Base-by-base conservation (phyloP, 2,113 vertebrate species). In the Varanus salvator region DNA sequence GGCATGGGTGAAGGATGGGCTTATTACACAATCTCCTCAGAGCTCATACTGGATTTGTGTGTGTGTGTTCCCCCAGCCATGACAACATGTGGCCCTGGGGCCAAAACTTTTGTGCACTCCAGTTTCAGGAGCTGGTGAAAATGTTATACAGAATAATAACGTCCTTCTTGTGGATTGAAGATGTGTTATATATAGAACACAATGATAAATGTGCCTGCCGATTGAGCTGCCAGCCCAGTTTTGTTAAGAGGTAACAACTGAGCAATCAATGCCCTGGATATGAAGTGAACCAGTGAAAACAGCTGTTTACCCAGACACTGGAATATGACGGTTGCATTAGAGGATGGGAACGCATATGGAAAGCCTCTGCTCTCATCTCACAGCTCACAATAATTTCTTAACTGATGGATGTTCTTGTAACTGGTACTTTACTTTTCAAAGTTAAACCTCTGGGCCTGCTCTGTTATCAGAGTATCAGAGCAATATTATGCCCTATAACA, bases 401-500 rank as follows among this genome's bases (percentile, higher is more conserved):
- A 87, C 68, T 1, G 74, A n/a, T 25, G 27, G n/a, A 68, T 50
- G 21, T 74, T 77, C n/a, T 48, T 80, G 69, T 2, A 64, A 44
- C 72, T 0, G 0, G 83, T 25, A 60, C 0, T 4, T n/a, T 88
- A 34, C 44, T 90, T 69, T 92, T 93, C 82, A 90, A 85, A 94
- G 69, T 54, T 57, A 60, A 4, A 15, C 83, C 90, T 93, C 48
- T 76, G 90, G 82, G 31, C 54, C 90, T 89, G 19, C 50, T 90
- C 0, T 31, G 11, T 93, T 71, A 88, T 92, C 90, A 69, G 74
- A 91, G 54, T 25, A 60, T 72, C 84, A 6, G 21, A 23, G 38
- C 57, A 94, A 91, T 87, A 86, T 21, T 80, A 90, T 90, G n/a
- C 29, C 75, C 84, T 88, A 6, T 76, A 93, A 72, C 57, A 81